Evolutionary conservation across 2,113 vertebrate genomes (phyloP).

Genomic region (Recurvirostra avosetta): DNA sequence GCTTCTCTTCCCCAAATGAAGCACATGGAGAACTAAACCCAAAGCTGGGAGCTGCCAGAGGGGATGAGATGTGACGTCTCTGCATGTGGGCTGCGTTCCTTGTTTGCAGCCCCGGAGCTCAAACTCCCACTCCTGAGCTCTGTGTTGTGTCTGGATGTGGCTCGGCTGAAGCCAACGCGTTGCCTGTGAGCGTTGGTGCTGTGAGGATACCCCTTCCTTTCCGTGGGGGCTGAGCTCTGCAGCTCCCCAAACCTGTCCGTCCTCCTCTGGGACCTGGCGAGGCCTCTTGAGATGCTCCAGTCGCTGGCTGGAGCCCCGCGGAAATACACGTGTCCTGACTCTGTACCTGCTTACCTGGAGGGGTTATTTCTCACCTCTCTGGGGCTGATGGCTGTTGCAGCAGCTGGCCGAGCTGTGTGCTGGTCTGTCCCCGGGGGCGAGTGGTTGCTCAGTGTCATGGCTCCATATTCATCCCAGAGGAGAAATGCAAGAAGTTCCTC

Average conservation of each 20-base stretch:
- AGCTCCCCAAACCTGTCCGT: neutral
- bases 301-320: neutral
- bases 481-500: neutral
- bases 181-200: neutral
- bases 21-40: neutral
- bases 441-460: neutral
- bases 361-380: neutral
- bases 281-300: neutral
- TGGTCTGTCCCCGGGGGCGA: neutral
- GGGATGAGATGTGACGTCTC: neutral
- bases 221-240: neutral
- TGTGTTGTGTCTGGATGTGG: neutral
- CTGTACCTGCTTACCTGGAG: neutral
- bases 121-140: neutral
- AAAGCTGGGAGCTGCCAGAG: neutral
- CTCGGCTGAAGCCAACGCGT: accelerated
- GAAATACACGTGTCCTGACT: neutral
- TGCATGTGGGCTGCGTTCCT: accelerated
- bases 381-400: neutral
- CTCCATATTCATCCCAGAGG: neutral
- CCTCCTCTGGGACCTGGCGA: neutral
- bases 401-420: neutral
- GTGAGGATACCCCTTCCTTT: neutral
- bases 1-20: neutral
- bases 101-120: neutral